phyloP scores from a whole-genome alignment of 2,888 invertebrate species.

The Carcina quercana region DNA sequence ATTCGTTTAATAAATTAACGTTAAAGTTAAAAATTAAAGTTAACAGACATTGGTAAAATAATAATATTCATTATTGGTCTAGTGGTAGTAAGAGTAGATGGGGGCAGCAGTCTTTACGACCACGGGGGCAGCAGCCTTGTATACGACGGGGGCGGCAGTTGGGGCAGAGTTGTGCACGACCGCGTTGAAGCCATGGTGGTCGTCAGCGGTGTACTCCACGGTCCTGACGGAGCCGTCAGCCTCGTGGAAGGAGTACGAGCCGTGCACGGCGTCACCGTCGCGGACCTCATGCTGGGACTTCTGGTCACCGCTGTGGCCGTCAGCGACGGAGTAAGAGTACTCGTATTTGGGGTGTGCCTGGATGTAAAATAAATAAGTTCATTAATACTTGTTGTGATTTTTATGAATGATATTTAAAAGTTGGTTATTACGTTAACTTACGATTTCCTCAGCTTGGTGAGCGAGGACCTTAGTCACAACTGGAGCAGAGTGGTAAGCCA shows the following conservation, averaged over 20 bases:
- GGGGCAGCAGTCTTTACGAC: conserved; percentile 27
- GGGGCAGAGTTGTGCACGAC: conserved; percentile 49
- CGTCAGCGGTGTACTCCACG: conserved; percentile 70
- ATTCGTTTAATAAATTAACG: conserved; percentile 5
- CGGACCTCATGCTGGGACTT: conserved; percentile 69
- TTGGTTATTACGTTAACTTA: conserved; percentile 1
- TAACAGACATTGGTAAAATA: not conserved
- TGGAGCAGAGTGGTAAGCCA: conserved; percentile 19
- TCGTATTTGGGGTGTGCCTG: conserved; percentile 64
- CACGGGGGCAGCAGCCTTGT: conserved; percentile 25
- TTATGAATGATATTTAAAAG: not conserved
- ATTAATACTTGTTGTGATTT: conserved; percentile 3
- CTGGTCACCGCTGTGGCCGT: conserved; percentile 73
- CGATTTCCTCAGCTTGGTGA: conserved; percentile 16
- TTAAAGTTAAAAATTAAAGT: too few species aligned
- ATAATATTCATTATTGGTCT: not conserved
- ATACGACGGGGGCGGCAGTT: conserved; percentile 30
- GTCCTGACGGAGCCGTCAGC: conserved; percentile 72
- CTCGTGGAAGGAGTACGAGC: conserved; percentile 69
- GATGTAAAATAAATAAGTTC: conserved; percentile 16
- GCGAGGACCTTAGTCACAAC: conserved; percentile 27
- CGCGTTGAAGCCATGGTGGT: conserved; percentile 65
- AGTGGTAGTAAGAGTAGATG: conserved; percentile 21
- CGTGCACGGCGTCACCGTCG: conserved; percentile 71
- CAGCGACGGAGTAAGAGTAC: conserved; percentile 71